Conservation (phyloP, 2,888 invertebrate species). For the Philereme transversata region DNA sequence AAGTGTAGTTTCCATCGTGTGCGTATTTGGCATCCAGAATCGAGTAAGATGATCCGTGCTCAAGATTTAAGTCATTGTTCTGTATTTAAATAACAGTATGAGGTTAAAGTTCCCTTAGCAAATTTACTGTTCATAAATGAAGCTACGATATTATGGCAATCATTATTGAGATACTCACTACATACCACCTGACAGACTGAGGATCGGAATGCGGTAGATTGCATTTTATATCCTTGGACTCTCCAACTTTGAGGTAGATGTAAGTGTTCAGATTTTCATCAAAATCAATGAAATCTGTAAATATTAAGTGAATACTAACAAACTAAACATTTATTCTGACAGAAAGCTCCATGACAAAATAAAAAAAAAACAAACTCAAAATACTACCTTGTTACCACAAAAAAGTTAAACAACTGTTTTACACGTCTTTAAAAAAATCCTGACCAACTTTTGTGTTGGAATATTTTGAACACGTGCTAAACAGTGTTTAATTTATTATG, state of each 20-base stretch:
- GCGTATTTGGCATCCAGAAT: conserved; percentile 14
- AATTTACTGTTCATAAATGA: background rate
- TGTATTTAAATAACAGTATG: background rate
- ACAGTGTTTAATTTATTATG: too few species aligned
- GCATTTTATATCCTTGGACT: conserved; percentile 27
- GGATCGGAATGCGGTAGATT: conserved; percentile 9
- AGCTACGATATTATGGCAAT: too few species aligned
- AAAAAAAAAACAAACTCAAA: too few species aligned
- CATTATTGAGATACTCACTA: conserved; percentile 25
- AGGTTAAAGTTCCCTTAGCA: background rate
- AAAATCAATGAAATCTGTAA: conserved; percentile 17
- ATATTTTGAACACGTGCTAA: too few species aligned
- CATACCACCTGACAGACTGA: conserved; percentile 34
- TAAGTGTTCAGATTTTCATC: background rate
- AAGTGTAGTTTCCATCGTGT: conserved; percentile 38
- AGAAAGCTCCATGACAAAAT: too few species aligned
- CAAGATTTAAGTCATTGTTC: conserved; percentile 5
- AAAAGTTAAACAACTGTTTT: too few species aligned
- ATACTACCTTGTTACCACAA: too few species aligned
- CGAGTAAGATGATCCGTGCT: conserved; percentile 13
- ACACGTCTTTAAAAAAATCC: too few species aligned
- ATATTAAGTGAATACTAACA: background rate
- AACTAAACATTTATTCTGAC: background rate
- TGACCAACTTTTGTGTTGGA: too few species aligned
- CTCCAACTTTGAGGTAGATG: conserved; percentile 14